Evolutionary conservation across 2,113 vertebrate genomes (phyloP), one percentile per base, ranked within the genome.

Genomic region (Alligator sinensis): DNA sequence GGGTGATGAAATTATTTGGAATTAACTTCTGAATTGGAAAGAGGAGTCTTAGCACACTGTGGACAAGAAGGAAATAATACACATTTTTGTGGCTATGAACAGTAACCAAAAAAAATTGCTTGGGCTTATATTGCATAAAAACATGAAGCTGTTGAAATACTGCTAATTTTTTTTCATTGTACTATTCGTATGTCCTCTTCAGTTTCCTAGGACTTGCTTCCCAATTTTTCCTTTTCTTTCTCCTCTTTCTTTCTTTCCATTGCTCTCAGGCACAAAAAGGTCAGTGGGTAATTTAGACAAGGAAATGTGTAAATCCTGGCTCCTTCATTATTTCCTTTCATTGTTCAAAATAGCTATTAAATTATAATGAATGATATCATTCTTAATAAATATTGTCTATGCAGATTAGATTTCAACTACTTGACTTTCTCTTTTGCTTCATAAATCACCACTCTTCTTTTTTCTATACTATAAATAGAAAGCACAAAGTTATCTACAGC

Each of bases 51-150:
- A 96, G 96, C 97, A 98, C 96, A 95, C 91, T 98, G 97, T 96
- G 98, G 97, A 93, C 95, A 96, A 97, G 96, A 97, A 97, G 97
- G 96, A 98, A 98, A 98, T 98, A 98, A 97, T 97, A 97, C 93
- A 97, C 97, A 98, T 98, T 97, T 96, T 97, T 98, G 97, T 98
- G 98, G 97, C 97, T 97, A 96, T 91, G 96, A 97, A 93, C 92
- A 97, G 87, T 95, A 97, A 97, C 97, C 95, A 92, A 96, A 95
- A 90, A 93, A 96, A 95, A 95, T 88, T 70, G 90, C 96, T 94
- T 95, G 94, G 89, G 93, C 96, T 98, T 97, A 95, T 84, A 94
- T 74, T 94, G 92, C 95, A 97, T 94, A 90, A 92, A 94, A 97
- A 94, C 60, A 91, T 76, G 61, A 77, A 96, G 66, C 81, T 94